Base-by-base conservation (phyloP, 2,888 invertebrate genomes). In the Cataglyphis albicans region DNA sequence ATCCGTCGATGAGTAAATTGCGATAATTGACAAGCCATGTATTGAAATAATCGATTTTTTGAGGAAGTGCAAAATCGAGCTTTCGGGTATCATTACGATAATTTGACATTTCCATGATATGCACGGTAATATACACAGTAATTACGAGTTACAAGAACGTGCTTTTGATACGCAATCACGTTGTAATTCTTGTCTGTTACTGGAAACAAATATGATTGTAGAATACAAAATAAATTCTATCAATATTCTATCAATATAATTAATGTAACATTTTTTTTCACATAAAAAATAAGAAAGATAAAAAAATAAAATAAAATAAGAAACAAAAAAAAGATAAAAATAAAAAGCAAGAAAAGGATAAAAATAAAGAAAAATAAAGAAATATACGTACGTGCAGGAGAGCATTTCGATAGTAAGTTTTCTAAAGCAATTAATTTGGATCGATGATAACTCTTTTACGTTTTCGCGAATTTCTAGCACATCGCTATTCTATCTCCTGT, bases 81-180 rank as follows among this genome's bases (percentile, higher is more conserved):
- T 48, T 48, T 48, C 48, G 48, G 48, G 18, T 48, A 48, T 12
- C 48, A 48, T 48, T 67, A 29, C 29, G 29, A 10, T 67, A 48
- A 67, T 67, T 67, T 67, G 29, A 67, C 29, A 9, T 67, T 67
- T 48, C 48, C n/a, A 32, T 18, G 48, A 67, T 48, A 67, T 41
- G 41, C 21, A 25, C 21, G 10, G 10, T 32, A 29, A 29, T 29
- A 67, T 41, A 15, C 41, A 41, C 21, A 18, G 18, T 10, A 9
- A 29, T 48, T 29, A 29, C 29, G 29, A 4, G 48, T 32, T 15
- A 29, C 67, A 25, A 6, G 21, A 25, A 41, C 21, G 12, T 41
- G 21, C 15, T 41, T 35, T 44, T 44, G 44, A 48, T 15, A 44
- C 12, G 9, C 10, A 38, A 38, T 25, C 18, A 7, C 25, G 25